These are phyloP conservation scores for Diaphora mendica DNA, from an alignment of 2,888 invertebrate species.

Conservation along the genomic window DNA sequence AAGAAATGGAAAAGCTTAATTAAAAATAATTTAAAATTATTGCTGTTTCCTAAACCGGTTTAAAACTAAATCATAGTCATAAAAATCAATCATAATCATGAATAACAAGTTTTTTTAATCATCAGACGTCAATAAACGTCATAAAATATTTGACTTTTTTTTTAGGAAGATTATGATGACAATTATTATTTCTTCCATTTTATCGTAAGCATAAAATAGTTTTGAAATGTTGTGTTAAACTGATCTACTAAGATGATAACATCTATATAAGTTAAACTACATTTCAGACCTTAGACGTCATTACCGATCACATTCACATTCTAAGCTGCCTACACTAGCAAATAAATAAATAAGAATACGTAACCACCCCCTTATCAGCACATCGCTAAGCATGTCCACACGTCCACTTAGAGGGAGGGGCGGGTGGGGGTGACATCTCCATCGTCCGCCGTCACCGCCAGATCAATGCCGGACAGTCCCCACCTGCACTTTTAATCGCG, in stretches of 20 bases:
- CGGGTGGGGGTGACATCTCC: slow-evolving; percentile 65
- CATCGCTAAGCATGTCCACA: slow-evolving; percentile 79
- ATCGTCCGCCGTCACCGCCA: slow-evolving; percentile 78
- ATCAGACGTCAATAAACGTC: not conserved
- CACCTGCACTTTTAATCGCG: slow-evolving; percentile 85
- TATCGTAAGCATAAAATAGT: not conserved
- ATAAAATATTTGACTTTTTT: too few relatives aligned
- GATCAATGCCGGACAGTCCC: slow-evolving; percentile 83
- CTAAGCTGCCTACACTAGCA: slow-evolving; percentile 34
- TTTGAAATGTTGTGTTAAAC: not conserved
- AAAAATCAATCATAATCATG: too few relatives aligned
- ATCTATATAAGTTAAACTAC: not conserved
- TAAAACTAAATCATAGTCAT: too few relatives aligned
- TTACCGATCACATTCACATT: slow-evolving; percentile 24
- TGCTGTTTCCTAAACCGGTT: too few relatives aligned
- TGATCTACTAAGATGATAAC: not conserved
- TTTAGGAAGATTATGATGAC: too few relatives aligned
- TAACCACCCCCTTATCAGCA: slow-evolving; percentile 73
- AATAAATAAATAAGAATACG: slow-evolving; percentile 60
- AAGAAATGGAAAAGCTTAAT: not conserved
- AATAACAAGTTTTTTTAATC: not conserved
- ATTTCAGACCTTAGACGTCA: not conserved
- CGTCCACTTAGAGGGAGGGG: slow-evolving; percentile 64
- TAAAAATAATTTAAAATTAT: not conserved
- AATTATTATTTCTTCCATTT: not conserved